Conservation (phyloP, 2,797 vertebrate species). For the Yasuhikotakia modesta region DNA sequence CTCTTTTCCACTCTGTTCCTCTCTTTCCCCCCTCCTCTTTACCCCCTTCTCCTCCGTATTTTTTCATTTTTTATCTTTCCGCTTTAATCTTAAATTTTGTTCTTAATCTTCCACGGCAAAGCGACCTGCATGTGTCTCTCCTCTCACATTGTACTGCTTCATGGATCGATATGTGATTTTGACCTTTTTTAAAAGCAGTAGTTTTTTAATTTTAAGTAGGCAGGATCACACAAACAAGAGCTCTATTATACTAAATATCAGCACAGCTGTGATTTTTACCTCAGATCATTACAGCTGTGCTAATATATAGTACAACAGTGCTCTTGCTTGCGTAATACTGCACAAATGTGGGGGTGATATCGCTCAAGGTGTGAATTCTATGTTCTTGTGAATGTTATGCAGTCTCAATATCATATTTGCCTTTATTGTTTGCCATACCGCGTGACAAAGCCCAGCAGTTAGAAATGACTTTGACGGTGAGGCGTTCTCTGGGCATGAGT, state of each 20-base stretch:
- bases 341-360: background rate
- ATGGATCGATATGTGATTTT: background rate
- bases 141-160: background rate
- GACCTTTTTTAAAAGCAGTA: constrained; percentile 3
- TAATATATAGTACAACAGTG: background rate
- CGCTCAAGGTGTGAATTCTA: background rate
- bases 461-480: constrained; percentile 41
- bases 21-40: constrained; percentile 17
- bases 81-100: constrained; percentile 26
- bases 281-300: background rate
- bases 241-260: background rate
- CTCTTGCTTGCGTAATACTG: background rate
- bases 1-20: constrained; percentile 43
- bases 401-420: constrained; percentile 12
- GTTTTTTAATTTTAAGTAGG: background rate
- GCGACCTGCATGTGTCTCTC: background rate
- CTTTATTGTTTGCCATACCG: constrained; percentile 18
- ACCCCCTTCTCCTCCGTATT: background rate
- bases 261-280: background rate
- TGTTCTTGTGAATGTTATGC: background rate
- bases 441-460: constrained; percentile 26
- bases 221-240: background rate
- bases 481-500: constrained; percentile 49
- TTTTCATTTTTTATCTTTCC: constrained; percentile 43
- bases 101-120: constrained; percentile 13